Conservation (phyloP, 2,888 invertebrate species). For the Drosophila setosimentum region DNA sequence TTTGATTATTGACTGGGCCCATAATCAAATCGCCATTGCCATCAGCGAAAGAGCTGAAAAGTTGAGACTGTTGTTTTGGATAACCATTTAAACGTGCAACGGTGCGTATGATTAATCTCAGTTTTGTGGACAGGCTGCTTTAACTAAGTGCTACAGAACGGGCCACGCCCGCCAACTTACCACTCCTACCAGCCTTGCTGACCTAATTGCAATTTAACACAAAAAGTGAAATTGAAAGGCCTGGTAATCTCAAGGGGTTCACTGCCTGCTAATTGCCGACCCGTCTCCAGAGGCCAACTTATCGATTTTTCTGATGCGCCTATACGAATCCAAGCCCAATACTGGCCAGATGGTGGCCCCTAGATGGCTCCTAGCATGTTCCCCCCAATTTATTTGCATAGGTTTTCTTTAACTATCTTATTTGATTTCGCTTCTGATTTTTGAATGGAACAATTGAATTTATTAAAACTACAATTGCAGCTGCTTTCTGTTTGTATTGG, state of each 20-base stretch:
- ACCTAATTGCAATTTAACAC: slow-evolving; percentile 70
- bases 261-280: slow-evolving; percentile 49
- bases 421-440: slow-evolving; percentile 5
- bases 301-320: slow-evolving; percentile 44
- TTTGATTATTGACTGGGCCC: slow-evolving; percentile 16
- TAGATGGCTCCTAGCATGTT: slow-evolving; percentile 2
- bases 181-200: slow-evolving; percentile 6
- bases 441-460: slow-evolving; percentile 23
- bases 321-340: slow-evolving; percentile 26
- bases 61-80: slow-evolving; percentile 19
- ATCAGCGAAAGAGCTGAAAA: slow-evolving; percentile 10
- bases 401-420: background rate
- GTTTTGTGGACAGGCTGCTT: slow-evolving; percentile 24
- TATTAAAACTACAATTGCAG: slow-evolving; percentile 16
- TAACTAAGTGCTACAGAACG: slow-evolving; percentile 10
- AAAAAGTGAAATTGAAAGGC: slow-evolving; percentile 58
- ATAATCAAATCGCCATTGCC: slow-evolving; percentile 30
- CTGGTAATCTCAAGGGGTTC: slow-evolving; percentile 31
- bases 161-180: slow-evolving; percentile 8
- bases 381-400: slow-evolving; percentile 23
- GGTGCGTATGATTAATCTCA: slow-evolving; percentile 72
- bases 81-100: slow-evolving; percentile 53
- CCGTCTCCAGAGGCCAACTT: slow-evolving; percentile 28
- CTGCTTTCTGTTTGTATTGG: slow-evolving; percentile 9
- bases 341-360: slow-evolving; percentile 7